Base-by-base conservation (phyloP, 2,888 invertebrate species). In the Hirudinaria manillensis region DNA sequence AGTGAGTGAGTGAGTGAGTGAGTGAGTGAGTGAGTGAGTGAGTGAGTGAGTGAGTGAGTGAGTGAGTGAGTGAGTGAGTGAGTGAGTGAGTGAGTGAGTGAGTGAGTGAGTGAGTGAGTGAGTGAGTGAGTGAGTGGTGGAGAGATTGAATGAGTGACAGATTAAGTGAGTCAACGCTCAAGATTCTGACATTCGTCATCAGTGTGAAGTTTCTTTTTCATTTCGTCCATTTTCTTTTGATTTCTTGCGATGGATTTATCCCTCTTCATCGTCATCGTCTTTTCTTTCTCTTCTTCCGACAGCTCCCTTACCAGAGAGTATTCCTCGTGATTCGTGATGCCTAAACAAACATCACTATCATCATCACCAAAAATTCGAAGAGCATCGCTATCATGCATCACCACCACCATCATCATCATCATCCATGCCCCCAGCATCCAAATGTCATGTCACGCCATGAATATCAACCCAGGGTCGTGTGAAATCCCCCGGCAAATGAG, bases 191-290 rank as follows among this genome's bases (percentile, higher is more conserved):
- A 91, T 89, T 99, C 99, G 87, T 99, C 99, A 83, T 99, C 99
- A 72, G 99, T 99, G 85, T 94, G 91, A 70, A 99, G 87, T 85
- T 98, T 98, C 87, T 93, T 95, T 83, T 95, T 89, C 80, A 99
- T 89, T 87, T 94, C 93, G 82, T 98, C 98, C 93, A 99, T 94
- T 87, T 98, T 98, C 77, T 92, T 86, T 82, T 87, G 86, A 79
- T 87, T 85, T 76, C 83, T 83, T 32, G 84, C 84, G 27, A 85
- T 83, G 34, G 83, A 83, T 78, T 82, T 83, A 77, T 84, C 83
- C n/a, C 83, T 78, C 76, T 82, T 92, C 78, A 98, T 87, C 0
- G 97, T 96, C 75, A 94, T 87, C 0, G 95, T 97, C 76, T 84
- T 84, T 79, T 83, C 83, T 73, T 82, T 82, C 78, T 85, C 84